phyloP scores from a whole-genome alignment of 2,888 invertebrate genomes.

The Trachelus troglodyta region DNA sequence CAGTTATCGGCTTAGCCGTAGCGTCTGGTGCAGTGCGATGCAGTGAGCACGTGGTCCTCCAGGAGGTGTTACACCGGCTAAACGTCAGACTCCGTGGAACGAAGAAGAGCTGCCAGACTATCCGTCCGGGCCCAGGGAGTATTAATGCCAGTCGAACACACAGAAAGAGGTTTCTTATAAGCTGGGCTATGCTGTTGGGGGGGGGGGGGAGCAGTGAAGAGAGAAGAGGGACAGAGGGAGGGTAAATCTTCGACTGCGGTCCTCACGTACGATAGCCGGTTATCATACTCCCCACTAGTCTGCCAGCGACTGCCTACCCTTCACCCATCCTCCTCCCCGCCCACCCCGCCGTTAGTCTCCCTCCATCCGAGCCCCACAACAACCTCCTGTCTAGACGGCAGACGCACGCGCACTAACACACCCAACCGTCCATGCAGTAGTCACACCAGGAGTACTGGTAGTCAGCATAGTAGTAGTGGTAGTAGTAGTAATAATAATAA shows the following conservation, averaged over 20 bases:
- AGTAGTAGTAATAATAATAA: background rate
- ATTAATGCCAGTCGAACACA: background rate
- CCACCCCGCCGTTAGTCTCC: constrained; percentile 14
- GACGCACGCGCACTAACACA: constrained; percentile 41
- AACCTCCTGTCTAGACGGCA: constrained; percentile 62
- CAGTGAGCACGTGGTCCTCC: background rate
- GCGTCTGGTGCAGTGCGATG: background rate
- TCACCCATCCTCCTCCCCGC: constrained; percentile 5
- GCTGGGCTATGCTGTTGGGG: background rate
- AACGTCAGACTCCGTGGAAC: too few relatives aligned
- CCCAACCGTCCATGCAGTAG: background rate
- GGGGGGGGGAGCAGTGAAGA: background rate
- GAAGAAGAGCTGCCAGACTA: background rate
- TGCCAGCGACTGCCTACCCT: constrained; percentile 7
- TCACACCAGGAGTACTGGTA: background rate
- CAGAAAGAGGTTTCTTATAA: background rate
- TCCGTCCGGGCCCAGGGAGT: background rate
- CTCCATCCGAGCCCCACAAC: constrained; percentile 45
- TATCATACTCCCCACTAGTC: constrained; percentile 47
- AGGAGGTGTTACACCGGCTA: background rate
- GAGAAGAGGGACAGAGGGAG: constrained; percentile 12
- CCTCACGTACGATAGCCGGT: constrained; percentile 61
- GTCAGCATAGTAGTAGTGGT: background rate
- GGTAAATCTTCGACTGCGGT: constrained; percentile 31
- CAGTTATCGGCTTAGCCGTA: background rate